Evolutionary conservation across 2,113 vertebrate species (phyloP).

Genomic region (Rhea pennata): DNA sequence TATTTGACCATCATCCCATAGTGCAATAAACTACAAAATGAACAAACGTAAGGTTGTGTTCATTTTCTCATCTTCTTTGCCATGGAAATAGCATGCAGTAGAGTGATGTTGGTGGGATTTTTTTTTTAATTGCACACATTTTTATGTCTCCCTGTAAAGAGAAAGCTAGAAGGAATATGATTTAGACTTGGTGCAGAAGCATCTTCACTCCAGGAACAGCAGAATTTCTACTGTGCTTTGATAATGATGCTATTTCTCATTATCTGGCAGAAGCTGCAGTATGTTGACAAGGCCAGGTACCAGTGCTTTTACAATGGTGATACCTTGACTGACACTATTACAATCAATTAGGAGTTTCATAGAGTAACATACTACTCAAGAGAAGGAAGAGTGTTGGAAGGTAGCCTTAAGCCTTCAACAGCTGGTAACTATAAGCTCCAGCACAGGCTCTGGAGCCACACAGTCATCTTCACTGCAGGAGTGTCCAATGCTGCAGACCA

Average conservation of each 20-base stretch:
- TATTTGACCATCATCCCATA: background rate
- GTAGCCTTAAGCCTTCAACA: background rate
- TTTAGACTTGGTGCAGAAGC: background rate
- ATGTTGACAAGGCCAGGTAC: background rate
- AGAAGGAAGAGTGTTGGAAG: background rate
- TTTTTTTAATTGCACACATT: background rate
- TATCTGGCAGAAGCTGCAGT: background rate
- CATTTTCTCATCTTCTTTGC: background rate
- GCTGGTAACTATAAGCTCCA: background rate
- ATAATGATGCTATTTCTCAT: background rate
- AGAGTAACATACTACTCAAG: background rate
- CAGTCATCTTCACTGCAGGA: background rate
- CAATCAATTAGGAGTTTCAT: background rate
- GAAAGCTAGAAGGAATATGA: background rate
- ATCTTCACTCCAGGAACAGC: background rate
- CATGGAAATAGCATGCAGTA: background rate
- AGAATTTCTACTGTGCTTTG: background rate
- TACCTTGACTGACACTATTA: background rate
- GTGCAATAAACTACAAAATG: background rate
- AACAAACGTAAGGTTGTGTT: background rate
- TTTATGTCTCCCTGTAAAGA: background rate
- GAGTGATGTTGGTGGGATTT: background rate
- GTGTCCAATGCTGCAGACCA: background rate
- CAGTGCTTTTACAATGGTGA: background rate
- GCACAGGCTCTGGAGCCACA: rapidly evolving